These are phyloP conservation scores for Harlomillsia oculata DNA, from an alignment of 1,140 invertebrate species.

Conservation along the genomic window DNA sequence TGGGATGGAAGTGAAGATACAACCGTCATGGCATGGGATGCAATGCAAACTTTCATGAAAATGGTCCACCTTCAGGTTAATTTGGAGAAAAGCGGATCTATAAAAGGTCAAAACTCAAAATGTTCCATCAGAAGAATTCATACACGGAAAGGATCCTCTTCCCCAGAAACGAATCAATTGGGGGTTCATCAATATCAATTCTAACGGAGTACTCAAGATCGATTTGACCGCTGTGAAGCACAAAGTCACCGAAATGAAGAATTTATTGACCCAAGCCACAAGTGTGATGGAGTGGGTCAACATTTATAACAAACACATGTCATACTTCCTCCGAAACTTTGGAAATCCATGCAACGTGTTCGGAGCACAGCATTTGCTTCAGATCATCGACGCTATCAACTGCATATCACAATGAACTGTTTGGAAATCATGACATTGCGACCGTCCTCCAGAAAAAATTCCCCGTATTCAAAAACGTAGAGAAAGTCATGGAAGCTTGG, in stretches of 20 bases:
- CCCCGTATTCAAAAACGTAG: not conserved
- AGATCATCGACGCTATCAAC: slow-evolving; percentile 13
- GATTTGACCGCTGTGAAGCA: not conserved
- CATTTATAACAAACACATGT: slow-evolving; percentile 17
- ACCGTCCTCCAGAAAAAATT: not conserved
- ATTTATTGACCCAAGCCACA: not conserved
- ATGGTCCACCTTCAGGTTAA: slow-evolving; percentile 11
- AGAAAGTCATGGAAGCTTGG: slow-evolving; percentile 19
- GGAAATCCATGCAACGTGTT: slow-evolving; percentile 7
- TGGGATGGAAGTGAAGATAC: slow-evolving; percentile 5
- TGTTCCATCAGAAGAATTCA: not conserved
- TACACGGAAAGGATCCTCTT: not conserved
- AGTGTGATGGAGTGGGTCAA: slow-evolving; percentile 19
- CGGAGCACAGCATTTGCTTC: slow-evolving; percentile 21
- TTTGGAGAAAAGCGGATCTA: slow-evolving; percentile 7
- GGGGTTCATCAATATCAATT: slow-evolving; percentile 11
- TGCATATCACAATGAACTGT: not conserved
- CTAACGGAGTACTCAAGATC: slow-evolving; percentile 17
- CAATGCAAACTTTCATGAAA: not conserved
- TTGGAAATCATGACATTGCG: not conserved
- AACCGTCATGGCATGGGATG: slow-evolving; percentile 6
- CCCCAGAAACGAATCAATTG: slow-evolving; percentile 18
- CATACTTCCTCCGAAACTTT: slow-evolving; percentile 24
- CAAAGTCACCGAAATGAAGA: slow-evolving; percentile 12
- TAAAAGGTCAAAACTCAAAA: too few relatives aligned